These are phyloP conservation scores for Crotalus horridus DNA, from an alignment of 2,113 vertebrate genomes.

Conservation along the genomic window DNA sequence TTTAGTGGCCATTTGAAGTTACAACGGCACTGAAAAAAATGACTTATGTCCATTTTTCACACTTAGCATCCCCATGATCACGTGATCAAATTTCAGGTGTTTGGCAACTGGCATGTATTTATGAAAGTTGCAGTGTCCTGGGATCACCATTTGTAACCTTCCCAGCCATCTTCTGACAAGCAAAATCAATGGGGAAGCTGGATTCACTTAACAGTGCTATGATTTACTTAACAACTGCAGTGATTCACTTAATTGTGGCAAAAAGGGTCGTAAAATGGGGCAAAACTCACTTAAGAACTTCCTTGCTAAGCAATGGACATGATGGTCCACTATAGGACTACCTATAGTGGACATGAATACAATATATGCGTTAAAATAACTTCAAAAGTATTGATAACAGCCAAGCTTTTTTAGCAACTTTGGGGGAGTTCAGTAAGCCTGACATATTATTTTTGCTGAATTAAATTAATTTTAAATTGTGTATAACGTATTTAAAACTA, in stretches of 20 bases:
- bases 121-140: no score
- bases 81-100: no score
- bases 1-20: no score
- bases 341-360: background rate
- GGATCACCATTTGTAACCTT: no score
- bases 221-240: background rate
- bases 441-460: background rate
- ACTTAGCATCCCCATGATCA: no score
- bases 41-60: no score
- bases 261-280: background rate
- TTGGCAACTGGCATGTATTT: no score
- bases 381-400: background rate
- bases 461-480: background rate
- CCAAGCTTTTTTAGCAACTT: background rate
- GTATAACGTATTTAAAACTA: background rate
- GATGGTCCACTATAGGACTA: background rate
- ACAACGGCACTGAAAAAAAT: no score
- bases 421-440: background rate
- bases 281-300: background rate
- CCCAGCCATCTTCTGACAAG: background rate
- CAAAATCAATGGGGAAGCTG: background rate
- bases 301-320: background rate
- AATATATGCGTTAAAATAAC: background rate
- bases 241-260: background rate
- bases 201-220: background rate